Conservation (phyloP, 37 sponge, comb jelly and placozoan species). For the Cladorhizidae sp. region DNA sequence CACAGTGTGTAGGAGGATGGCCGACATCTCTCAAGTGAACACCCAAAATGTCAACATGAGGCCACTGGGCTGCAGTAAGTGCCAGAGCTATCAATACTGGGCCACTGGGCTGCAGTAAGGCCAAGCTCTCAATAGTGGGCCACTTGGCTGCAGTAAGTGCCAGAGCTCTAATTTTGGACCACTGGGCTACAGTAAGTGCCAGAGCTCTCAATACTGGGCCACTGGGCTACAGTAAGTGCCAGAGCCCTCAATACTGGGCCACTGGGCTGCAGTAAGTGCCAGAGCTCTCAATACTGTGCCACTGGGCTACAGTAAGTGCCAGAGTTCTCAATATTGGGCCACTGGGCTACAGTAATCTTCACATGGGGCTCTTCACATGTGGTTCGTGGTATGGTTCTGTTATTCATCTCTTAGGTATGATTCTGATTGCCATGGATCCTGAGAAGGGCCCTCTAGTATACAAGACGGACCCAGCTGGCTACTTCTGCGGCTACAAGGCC, state of each 20-base stretch:
- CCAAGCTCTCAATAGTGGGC: background rate
- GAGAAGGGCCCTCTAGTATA: constrained; percentile 91
- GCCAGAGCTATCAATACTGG: background rate
- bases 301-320: no score
- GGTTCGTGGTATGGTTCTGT: no score
- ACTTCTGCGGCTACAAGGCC: constrained; percentile 97
- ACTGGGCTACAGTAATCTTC: no score
- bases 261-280: no score
- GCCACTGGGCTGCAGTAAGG: background rate
- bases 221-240: no score
- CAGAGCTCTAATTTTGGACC: background rate
- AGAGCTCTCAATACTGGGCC: no score
- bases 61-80: constrained; percentile 96
- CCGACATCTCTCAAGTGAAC: constrained; percentile 93
- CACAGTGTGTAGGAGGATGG: constrained; percentile 86
- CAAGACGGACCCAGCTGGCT: constrained; percentile 98
- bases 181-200: background rate
- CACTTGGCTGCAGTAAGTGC: background rate
- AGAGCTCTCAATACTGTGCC: no score
- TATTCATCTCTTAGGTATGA: constrained; percentile 87
- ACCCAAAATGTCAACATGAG: constrained; percentile 96
- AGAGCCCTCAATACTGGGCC: no score
- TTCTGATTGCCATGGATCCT: constrained; percentile 77
- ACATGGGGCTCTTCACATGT: no score
- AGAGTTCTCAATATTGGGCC: no score